Conservation (phyloP, 2,113 vertebrate species). For the Polypterus bichir region DNA sequence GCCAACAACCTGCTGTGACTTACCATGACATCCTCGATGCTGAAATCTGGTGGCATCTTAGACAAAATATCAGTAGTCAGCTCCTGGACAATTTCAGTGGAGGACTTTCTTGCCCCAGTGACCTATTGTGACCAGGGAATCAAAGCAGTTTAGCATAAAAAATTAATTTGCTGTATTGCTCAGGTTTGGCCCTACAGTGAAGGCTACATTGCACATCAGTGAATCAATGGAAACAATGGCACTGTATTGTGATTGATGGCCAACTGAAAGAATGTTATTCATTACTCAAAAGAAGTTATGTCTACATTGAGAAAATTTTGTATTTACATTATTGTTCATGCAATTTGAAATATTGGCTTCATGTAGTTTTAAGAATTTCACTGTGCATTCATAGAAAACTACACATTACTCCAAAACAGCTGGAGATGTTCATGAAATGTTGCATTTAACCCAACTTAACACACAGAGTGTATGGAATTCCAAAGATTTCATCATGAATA, state of each 20-base stretch:
- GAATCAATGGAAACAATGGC: not conserved
- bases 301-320: too few species aligned
- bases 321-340: too few species aligned
- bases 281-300: too few species aligned
- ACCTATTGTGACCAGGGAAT: slow-evolving; percentile 7
- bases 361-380: too few species aligned
- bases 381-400: too few species aligned
- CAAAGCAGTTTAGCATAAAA: not conserved
- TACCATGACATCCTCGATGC: slow-evolving; percentile 16
- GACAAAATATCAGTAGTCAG: slow-evolving; percentile 18
- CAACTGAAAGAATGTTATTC: too few species aligned
- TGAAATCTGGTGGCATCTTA: slow-evolving; percentile 22
- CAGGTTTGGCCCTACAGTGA: not conserved
- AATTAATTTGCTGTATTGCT: not conserved
- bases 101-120: slow-evolving; percentile 16
- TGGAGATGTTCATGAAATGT: too few species aligned
- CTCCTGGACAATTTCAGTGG: slow-evolving; percentile 18
- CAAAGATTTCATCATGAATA: too few species aligned
- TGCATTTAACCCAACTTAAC: too few species aligned
- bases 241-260: not conserved
- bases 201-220: not conserved
- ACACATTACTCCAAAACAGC: too few species aligned
- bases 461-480: too few species aligned
- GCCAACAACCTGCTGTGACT: not conserved
- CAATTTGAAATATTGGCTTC: too few species aligned